A percentile compares a stretch with the other conserved stretches of the same genome.
Evolutionary conservation across 2,797 vertebrate genomes (phyloP).

Genomic region (Diglossa cyanea): DNA sequence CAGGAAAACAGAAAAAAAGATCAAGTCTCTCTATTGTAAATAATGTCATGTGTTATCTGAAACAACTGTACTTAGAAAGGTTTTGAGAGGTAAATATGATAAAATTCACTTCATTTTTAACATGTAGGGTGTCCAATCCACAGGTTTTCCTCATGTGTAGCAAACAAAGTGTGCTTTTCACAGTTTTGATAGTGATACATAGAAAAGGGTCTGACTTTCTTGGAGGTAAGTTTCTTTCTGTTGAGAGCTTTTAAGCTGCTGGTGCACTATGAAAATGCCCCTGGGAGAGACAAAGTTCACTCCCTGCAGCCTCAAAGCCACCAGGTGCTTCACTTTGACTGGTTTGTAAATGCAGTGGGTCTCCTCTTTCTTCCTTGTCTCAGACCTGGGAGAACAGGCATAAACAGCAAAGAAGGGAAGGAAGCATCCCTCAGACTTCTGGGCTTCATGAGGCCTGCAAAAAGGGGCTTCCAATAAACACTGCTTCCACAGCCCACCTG

Average conservation of each 20-base stretch:
- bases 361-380: background rate
- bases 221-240: background rate
- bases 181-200: background rate
- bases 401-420: background rate
- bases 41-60: background rate
- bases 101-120: background rate
- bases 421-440: background rate
- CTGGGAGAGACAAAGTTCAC: background rate
- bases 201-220: background rate
- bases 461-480: background rate
- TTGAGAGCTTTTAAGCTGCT: background rate
- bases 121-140: background rate
- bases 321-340: background rate
- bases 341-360: background rate
- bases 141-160: background rate
- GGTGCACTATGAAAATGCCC: background rate
- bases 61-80: background rate
- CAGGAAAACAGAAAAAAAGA: background rate
- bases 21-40: background rate
- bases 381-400: fast-evolving
- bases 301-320: background rate
- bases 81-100: background rate
- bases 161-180: background rate
- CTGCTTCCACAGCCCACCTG: background rate
- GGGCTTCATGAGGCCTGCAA: background rate